Conservation (phyloP, 2,113 vertebrate genomes). For the Saguinus imperator region DNA sequence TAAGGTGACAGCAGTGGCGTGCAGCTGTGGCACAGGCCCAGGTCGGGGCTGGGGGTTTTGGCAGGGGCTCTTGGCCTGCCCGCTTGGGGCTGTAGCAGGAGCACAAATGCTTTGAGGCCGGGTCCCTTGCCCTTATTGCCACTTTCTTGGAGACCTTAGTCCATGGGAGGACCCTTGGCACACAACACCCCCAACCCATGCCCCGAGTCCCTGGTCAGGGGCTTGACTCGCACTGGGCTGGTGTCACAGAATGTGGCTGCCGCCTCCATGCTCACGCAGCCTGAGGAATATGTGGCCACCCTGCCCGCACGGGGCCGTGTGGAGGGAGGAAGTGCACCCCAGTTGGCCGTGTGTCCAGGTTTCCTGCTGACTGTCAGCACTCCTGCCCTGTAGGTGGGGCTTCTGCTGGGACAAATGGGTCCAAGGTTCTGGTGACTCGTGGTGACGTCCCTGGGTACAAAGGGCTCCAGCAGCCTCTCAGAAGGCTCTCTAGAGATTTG, state of each 20-base stretch:
- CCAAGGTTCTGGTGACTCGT: neutral
- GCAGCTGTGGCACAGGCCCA: neutral
- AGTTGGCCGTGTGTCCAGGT: neutral
- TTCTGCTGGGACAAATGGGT: neutral
- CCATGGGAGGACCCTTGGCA: neutral
- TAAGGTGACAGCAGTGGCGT: neutral
- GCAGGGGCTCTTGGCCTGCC: neutral
- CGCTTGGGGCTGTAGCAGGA: neutral
- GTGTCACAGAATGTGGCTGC: neutral
- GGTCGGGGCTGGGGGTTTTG: neutral
- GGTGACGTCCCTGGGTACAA: neutral
- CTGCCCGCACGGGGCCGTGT: fast-evolving
- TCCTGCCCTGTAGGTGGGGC: neutral
- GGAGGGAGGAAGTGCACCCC: neutral
- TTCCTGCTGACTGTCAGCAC: conserved; percentile 15
- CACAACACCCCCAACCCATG: neutral
- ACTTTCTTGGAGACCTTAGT: neutral
- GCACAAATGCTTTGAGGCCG: neutral
- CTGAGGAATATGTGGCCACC: neutral
- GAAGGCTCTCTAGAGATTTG: neutral
- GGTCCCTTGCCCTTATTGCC: neutral
- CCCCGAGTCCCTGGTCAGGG: neutral
- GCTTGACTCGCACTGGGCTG: neutral
- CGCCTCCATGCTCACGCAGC: neutral
- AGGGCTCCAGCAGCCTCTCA: neutral